Conservation (phyloP, 2,797 vertebrate genomes). For the Neoniphon sammara region DNA sequence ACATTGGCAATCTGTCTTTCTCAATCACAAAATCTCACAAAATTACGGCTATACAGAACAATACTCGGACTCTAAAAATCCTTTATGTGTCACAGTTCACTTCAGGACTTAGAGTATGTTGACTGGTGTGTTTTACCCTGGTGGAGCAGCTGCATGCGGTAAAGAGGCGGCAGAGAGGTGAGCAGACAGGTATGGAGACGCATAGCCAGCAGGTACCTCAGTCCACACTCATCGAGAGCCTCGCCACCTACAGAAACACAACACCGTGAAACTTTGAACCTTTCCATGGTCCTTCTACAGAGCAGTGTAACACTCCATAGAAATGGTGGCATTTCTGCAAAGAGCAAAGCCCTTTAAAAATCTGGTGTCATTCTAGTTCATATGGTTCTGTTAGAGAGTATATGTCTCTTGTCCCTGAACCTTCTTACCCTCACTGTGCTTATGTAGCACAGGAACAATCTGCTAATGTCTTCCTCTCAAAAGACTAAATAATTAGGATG, state of each 20-base stretch:
- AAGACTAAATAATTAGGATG: conserved; percentile 82
- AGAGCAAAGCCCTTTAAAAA: conserved; percentile 24
- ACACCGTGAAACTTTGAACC: conserved; percentile 17
- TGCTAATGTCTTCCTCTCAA: conserved; percentile 73
- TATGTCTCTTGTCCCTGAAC: conserved; percentile 74
- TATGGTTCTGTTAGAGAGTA: conserved; percentile 35
- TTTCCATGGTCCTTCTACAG: background rate
- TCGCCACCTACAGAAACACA: conserved; percentile 88
- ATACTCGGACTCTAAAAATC: too few species aligned
- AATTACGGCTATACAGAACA: background rate
- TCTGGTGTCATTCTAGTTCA: conserved; percentile 52
- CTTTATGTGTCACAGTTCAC: background rate
- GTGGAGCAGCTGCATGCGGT: conserved; percentile 96
- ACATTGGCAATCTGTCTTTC: background rate
- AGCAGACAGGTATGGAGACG: conserved; percentile 96
- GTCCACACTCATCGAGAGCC: conserved; percentile 95
- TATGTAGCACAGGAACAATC: conserved; percentile 78
- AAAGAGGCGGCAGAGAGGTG: conserved; percentile 96
- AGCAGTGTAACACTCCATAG: background rate
- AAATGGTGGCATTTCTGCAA: conserved; percentile 17
- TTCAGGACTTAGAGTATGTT: background rate
- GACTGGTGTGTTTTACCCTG: conserved; percentile 88
- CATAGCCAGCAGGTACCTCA: conserved; percentile 95
- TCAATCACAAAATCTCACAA: background rate
- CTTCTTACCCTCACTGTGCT: conserved; percentile 67